These are phyloP conservation scores for Fregata magnificens DNA, from an alignment of 2,113 vertebrate species.

Conservation along the genomic window DNA sequence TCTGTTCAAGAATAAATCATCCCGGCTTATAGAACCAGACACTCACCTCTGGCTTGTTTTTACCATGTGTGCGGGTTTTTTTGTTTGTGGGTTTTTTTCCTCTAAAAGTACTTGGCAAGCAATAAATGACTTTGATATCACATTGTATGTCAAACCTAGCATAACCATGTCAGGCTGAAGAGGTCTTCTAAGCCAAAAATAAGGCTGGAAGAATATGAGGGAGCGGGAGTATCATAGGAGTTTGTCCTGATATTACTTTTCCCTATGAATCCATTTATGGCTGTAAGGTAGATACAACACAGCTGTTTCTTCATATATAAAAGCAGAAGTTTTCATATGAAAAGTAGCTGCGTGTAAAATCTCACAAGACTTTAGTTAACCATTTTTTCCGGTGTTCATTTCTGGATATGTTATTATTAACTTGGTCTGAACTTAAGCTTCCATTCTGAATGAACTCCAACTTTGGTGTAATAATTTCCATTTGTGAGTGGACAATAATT, in stretches of 20 bases:
- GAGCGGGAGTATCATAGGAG: neutral
- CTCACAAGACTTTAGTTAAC: neutral
- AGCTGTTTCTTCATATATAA: neutral
- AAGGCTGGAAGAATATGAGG: neutral
- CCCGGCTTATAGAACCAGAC: neutral
- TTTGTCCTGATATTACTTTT: neutral
- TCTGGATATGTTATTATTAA: neutral
- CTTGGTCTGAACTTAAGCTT: neutral
- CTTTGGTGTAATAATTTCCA: neutral
- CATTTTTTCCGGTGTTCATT: neutral
- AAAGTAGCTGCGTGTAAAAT: neutral
- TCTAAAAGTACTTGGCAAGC: neutral
- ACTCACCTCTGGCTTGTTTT: neutral
- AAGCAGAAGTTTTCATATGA: neutral
- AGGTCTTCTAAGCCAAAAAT: neutral
- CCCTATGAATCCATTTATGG: neutral
- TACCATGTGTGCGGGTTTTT: accelerated
- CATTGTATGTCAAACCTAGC: neutral
- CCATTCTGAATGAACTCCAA: neutral
- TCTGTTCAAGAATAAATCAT: neutral
- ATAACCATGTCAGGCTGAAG: neutral
- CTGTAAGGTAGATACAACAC: neutral
- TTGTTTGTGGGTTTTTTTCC: neutral
- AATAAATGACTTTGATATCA: neutral
- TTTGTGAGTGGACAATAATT: neutral